A percentile compares a stretch with the other conserved stretches of the same genome.
These are phyloP conservation scores for Phoebastria nigripes DNA, from an alignment of 2,797 vertebrate species.

Conservation along the genomic window DNA sequence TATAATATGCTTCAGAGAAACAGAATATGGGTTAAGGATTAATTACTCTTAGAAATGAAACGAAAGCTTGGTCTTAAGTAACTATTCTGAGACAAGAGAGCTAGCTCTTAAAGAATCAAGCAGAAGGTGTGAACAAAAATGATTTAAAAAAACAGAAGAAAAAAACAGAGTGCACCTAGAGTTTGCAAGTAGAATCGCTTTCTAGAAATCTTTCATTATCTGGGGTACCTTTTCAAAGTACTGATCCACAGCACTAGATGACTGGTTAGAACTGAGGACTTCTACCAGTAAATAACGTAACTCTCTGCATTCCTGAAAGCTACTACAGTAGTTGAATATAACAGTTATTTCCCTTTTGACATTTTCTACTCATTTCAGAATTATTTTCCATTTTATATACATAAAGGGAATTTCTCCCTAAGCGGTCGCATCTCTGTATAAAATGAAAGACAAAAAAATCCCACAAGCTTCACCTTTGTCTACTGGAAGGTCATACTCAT, in stretches of 20 bases:
- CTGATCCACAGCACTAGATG: neutral
- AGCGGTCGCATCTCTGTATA: neutral
- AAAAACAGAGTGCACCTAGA: neutral
- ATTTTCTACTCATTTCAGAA: neutral
- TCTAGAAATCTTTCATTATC: neutral
- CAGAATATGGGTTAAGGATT: neutral
- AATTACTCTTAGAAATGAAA: neutral
- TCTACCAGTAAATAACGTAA: neutral
- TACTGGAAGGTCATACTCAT: slow-evolving; percentile 19
- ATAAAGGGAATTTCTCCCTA: neutral
- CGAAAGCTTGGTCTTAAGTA: neutral
- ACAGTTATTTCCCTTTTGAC: neutral
- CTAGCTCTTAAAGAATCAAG: neutral
- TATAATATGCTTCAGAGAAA: neutral
- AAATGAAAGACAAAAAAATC: slow-evolving; percentile 8
- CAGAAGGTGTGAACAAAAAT: neutral
- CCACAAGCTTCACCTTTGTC: slow-evolving; percentile 19
- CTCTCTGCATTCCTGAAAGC: neutral
- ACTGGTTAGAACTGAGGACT: neutral
- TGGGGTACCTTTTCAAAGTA: neutral
- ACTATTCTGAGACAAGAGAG: neutral
- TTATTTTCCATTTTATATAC: neutral
- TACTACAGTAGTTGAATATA: neutral
- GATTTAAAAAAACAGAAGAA: neutral
- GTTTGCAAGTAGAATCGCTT: neutral